phyloP scores from a whole-genome alignment of 2,797 vertebrate genomes.

The Diplodus puntazzo region DNA sequence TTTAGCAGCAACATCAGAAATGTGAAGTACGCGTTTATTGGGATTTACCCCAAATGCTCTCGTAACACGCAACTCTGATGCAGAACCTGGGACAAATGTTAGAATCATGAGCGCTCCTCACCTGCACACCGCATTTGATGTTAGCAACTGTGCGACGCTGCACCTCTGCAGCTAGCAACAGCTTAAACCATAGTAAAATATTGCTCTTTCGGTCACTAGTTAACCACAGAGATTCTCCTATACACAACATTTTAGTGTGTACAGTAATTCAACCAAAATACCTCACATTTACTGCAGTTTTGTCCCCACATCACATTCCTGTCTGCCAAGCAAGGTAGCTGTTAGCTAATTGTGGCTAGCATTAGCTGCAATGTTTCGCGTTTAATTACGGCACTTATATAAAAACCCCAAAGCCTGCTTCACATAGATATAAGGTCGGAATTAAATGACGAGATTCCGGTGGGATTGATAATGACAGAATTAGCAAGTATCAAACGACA shows the following conservation, averaged over 20 bases:
- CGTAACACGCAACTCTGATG: rapidly evolving
- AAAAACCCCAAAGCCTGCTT: not conserved
- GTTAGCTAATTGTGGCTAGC: slow-evolving; percentile 41
- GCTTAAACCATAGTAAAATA: rapidly evolving
- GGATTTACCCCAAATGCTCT: rapidly evolving
- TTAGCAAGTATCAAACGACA: not conserved
- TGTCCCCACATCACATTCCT: not conserved
- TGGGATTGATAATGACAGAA: not conserved
- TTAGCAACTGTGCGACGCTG: slow-evolving; percentile 31
- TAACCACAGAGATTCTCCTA: rapidly evolving
- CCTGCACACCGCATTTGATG: not conserved
- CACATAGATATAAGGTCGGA: rapidly evolving
- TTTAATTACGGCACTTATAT: not conserved
- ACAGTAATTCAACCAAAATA: not conserved
- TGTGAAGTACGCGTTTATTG: rapidly evolving
- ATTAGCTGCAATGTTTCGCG: slow-evolving; percentile 27
- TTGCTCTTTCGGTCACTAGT: rapidly evolving
- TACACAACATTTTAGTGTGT: rapidly evolving
- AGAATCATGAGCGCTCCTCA: not conserved
- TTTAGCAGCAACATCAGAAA: rapidly evolving
- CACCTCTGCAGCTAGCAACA: not conserved
- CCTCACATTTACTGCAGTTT: not conserved
- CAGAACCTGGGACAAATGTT: not conserved
- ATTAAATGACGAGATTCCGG: rapidly evolving
- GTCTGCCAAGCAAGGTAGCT: not conserved